A percentile compares a stretch with the other conserved stretches of the same genome.
phyloP scores from a whole-genome alignment of 92 coral and sea anemone species.

The Montipora capitata region DNA sequence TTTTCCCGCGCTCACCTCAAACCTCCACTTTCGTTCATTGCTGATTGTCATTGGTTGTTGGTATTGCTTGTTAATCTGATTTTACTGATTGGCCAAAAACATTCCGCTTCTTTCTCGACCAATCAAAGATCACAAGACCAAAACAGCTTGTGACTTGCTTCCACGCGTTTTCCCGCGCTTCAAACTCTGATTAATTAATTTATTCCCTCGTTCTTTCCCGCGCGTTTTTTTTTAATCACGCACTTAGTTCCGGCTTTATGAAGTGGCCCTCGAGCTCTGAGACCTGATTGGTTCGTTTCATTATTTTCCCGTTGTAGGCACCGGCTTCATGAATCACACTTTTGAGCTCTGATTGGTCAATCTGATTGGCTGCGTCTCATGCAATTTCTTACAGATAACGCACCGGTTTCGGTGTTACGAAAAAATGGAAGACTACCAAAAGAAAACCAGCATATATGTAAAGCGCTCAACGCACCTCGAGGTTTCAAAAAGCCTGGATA shows the following conservation, averaged over 20 bases:
- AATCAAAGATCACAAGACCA: not conserved
- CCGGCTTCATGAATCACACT: not conserved
- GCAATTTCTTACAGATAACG: not conserved
- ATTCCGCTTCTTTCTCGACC: not conserved
- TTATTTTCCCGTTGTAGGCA: not conserved
- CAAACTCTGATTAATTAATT: no score
- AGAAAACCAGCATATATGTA: not conserved
- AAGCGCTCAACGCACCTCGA: constrained; percentile 80
- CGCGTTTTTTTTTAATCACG: no score
- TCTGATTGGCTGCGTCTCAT: not conserved
- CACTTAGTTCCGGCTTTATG: no score
- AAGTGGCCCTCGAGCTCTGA: no score
- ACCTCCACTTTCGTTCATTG: not conserved
- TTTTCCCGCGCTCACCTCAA: not conserved
- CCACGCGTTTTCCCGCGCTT: no score
- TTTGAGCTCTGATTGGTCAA: not conserved
- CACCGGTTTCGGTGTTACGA: not conserved
- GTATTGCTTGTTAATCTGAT: no score
- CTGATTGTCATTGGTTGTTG: no score
- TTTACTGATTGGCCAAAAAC: not conserved
- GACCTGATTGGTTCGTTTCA: no score
- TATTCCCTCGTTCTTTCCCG: no score
- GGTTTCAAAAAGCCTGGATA: constrained; percentile 97
- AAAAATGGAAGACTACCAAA: not conserved
- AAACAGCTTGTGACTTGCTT: no score